Percentiles rank a stretch among this genome's conserved stretches.
phyloP scores from a whole-genome alignment of 1,140 invertebrate species.

The Frieseomelitta varia region DNA sequence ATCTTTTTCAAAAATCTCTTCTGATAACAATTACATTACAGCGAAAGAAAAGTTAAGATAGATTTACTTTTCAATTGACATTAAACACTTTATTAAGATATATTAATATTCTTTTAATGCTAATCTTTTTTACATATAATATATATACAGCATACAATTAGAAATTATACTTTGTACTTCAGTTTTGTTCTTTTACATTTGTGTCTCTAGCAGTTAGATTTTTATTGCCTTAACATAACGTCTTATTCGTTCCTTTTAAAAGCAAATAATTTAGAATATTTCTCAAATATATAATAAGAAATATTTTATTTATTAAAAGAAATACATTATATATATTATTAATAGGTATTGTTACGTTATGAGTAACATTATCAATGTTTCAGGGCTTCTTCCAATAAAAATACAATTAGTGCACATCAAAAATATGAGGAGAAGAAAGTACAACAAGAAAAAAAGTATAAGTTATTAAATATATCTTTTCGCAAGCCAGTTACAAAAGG shows the following conservation, averaged over 20 bases:
- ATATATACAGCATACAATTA: background rate
- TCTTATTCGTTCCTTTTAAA: background rate
- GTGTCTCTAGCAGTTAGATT: background rate
- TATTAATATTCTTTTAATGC: background rate
- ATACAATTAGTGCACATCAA: slow-evolving; percentile 16
- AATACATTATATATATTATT: background rate
- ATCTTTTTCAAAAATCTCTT: too few relatives aligned
- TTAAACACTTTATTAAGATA: background rate
- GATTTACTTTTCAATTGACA: background rate
- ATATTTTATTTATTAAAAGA: background rate
- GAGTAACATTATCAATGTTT: slow-evolving; percentile 28
- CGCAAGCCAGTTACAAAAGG: slow-evolving; percentile 87
- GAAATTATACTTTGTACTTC: background rate
- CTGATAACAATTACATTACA: background rate
- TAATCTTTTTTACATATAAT: background rate
- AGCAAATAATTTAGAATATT: background rate
- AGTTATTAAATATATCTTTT: slow-evolving; percentile 90
- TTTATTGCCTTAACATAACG: background rate
- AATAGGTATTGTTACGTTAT: background rate
- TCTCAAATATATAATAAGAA: background rate
- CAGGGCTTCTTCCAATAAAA: slow-evolving; percentile 62
- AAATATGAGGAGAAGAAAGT: slow-evolving; percentile 90
- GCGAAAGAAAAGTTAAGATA: background rate
- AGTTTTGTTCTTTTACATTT: background rate
- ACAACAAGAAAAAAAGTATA: slow-evolving; percentile 92